phyloP scores from a whole-genome alignment of 2,888 invertebrate species.

The Parascotia fuliginaria region DNA sequence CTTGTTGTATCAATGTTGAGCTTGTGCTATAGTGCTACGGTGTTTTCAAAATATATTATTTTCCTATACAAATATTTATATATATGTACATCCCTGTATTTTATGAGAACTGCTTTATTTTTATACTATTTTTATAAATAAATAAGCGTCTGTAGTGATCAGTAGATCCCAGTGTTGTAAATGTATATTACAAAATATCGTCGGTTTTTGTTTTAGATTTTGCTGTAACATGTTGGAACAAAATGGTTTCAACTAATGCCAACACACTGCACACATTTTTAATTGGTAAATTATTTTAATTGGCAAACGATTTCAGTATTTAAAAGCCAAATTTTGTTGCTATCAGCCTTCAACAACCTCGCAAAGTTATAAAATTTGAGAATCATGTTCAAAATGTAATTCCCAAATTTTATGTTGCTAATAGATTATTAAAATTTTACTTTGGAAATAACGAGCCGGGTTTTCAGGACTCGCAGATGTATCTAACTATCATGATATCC shows the following conservation, averaged over 20 bases:
- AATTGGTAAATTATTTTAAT: slow-evolving; percentile 35
- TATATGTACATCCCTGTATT: slow-evolving; percentile 39
- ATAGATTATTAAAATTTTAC: not conserved
- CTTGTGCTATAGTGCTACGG: slow-evolving; percentile 67
- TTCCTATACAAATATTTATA: slow-evolving; percentile 44
- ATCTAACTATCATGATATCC: slow-evolving; percentile 21
- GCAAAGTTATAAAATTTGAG: slow-evolving; percentile 2
- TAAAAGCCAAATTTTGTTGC: slow-evolving; percentile 24
- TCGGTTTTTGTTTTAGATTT: slow-evolving; percentile 39
- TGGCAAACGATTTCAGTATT: slow-evolving; percentile 45
- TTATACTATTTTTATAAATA: slow-evolving; percentile 25
- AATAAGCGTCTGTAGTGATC: slow-evolving; percentile 37
- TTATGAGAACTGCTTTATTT: slow-evolving; percentile 50
- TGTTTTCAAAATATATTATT: slow-evolving; percentile 59
- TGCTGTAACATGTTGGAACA: slow-evolving; percentile 47
- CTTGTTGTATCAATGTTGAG: slow-evolving; percentile 62
- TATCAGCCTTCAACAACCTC: slow-evolving; percentile 20
- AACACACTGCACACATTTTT: slow-evolving; percentile 83
- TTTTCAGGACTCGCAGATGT: slow-evolving; percentile 6
- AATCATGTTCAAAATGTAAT: not conserved
- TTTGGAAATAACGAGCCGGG: not conserved
- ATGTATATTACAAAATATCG: slow-evolving; percentile 64
- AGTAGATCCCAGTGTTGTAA: slow-evolving; percentile 83
- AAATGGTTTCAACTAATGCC: slow-evolving; percentile 63
- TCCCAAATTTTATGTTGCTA: slow-evolving; percentile 4